phyloP scores from a whole-genome alignment of 1,140 invertebrate genomes.

The Dendroctonus valens region DNA sequence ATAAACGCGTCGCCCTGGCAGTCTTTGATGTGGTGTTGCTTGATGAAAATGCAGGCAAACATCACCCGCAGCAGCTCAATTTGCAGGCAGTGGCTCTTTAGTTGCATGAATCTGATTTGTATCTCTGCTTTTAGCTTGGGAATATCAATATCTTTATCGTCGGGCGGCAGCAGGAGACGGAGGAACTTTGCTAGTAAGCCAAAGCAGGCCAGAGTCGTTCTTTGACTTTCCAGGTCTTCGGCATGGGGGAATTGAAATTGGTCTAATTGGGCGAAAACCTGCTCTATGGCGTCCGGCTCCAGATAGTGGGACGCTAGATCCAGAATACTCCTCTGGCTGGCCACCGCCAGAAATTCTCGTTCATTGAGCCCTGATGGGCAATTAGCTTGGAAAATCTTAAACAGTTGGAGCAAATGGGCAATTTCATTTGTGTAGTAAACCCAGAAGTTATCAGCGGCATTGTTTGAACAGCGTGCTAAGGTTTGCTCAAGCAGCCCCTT shows the following conservation, averaged over 20 bases:
- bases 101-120: slow-evolving; percentile 35
- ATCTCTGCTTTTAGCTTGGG: slow-evolving; percentile 33
- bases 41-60: slow-evolving; percentile 43
- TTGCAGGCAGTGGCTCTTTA: slow-evolving; percentile 37
- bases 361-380: background rate
- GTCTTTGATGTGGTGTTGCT: slow-evolving; percentile 1
- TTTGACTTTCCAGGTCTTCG: slow-evolving; percentile 30
- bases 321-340: slow-evolving; percentile 26
- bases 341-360: background rate
- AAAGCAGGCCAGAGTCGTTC: slow-evolving; percentile 35
- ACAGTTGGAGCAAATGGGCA: slow-evolving; percentile 33
- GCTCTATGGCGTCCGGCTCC: background rate
- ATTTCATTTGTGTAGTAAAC: slow-evolving; percentile 37
- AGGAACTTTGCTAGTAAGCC: slow-evolving; percentile 39
- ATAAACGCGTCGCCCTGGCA: slow-evolving; percentile 25
- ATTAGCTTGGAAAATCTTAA: background rate
- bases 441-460: slow-evolving; percentile 35
- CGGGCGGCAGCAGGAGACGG: slow-evolving; percentile 29
- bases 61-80: slow-evolving; percentile 46
- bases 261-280: slow-evolving; percentile 27
- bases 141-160: slow-evolving; percentile 28
- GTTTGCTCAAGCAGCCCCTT: slow-evolving; percentile 22
- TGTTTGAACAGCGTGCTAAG: slow-evolving; percentile 22
- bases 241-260: slow-evolving; percentile 11
- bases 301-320: slow-evolving; percentile 34